Evolutionary conservation across 1,140 invertebrate species (phyloP), one percentile per base, ranked within the genome.

Genomic region (Archegozetes longisetosus): DNA sequence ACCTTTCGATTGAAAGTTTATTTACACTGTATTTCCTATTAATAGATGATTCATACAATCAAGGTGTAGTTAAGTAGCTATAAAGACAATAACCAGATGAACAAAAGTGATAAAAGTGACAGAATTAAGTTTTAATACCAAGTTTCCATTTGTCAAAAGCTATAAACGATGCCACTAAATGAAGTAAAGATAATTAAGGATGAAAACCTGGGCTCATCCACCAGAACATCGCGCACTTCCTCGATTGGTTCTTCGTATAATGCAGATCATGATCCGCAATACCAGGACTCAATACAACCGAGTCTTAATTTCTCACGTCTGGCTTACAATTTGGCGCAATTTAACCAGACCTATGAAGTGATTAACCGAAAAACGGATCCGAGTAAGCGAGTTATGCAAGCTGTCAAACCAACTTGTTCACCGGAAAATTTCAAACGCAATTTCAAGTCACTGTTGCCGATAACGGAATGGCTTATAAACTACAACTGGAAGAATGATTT

Each of bases 391-490:
- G 25, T n/a, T 6, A 22, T 20, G 53, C 6, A 6, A 6, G n/a
- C n/a, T 9, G 25, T 55, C 4, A 4, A 9, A 12, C 53, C n/a
- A 4, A 6, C 4, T 6, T 26, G n/a, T 27, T 6, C 53, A 23
- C 53, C 53, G 6, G 6, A 55, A 9, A 4, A n/a, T 46, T 23
- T 55, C 4, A n/a, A 22, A 22, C n/a, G n/a, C 25, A 32, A 3
- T 13, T 13, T 57, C 2, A 3, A 17, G 13, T 29, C 49, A 13
- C 28, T 14, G 3, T 50, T 72, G 25, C 70, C 70, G 2, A 64
- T 71, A 27, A 46, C 70, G 3, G 49, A 62, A 12, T 72, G 70
- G 70, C 56, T 70, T 0, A 61, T 58, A 24, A 63, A 63, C 20
- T 72, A 72, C 56, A 55, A 66, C 22, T 47, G 57, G 49, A 62